Conservation (phyloP, 2,113 vertebrate genomes). For the Donacobius atricapilla region DNA sequence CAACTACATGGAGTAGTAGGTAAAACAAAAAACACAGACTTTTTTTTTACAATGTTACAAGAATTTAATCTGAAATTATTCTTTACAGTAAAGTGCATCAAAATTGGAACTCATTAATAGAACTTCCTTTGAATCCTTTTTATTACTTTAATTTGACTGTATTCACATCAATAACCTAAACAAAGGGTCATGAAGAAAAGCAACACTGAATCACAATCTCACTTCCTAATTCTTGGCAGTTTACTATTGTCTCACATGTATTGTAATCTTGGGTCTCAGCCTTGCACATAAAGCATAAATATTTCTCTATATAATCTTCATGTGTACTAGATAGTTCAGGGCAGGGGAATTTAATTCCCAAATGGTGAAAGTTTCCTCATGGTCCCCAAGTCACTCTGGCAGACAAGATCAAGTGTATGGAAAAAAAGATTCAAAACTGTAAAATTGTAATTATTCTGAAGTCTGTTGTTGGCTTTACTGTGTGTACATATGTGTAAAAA, state of each 20-base stretch:
- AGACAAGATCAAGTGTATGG: neutral
- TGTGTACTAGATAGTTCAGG: neutral
- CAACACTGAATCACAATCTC: neutral
- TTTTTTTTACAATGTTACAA: neutral
- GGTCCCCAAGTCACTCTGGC: neutral
- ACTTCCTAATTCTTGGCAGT: neutral
- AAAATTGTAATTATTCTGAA: neutral
- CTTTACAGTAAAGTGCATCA: neutral
- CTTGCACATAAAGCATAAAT: neutral
- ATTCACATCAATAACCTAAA: neutral
- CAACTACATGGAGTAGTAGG: neutral
- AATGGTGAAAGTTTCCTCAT: neutral
- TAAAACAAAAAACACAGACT: neutral
- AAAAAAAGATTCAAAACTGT: neutral
- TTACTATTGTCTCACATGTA: neutral
- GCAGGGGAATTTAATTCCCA: neutral
- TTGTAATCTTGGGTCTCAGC: neutral
- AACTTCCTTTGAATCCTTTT: neutral
- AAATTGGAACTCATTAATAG: neutral
- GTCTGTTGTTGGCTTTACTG: neutral
- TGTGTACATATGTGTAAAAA: neutral
- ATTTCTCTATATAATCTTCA: neutral
- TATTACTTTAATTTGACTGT: neutral
- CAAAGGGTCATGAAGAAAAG: neutral
- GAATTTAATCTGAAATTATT: neutral